phyloP scores from a whole-genome alignment of 2,888 invertebrate genomes.

The Mystacides longicornis region DNA sequence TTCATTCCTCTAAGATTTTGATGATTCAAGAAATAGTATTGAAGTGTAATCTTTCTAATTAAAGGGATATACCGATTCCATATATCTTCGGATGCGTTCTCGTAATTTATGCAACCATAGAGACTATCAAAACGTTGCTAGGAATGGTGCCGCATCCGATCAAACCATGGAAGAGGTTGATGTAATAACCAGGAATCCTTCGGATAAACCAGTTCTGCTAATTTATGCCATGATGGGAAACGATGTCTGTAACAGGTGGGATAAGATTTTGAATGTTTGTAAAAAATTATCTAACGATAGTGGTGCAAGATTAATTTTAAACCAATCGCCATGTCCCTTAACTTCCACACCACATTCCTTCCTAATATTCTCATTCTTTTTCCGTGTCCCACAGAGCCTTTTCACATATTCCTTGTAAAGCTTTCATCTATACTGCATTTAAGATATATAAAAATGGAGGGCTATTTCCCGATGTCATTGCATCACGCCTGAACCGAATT shows the following conservation, averaged over 20 bases:
- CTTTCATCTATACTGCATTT: no score
- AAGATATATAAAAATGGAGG: no score
- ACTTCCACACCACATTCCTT: no score
- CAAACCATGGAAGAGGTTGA: slow-evolving; percentile 28
- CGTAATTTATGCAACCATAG: slow-evolving; percentile 42
- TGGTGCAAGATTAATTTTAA: neutral
- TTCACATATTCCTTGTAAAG: no score
- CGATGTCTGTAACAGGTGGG: slow-evolving; percentile 44
- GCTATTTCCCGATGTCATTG: no score
- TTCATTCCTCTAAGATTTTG: neutral
- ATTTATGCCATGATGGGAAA: slow-evolving; percentile 42
- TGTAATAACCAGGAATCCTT: slow-evolving; percentile 33
- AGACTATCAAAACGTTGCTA: slow-evolving; percentile 44
- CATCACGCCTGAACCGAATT: no score
- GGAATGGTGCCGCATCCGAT: slow-evolving; percentile 36
- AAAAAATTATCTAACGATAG: neutral
- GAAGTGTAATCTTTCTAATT: slow-evolving; percentile 11
- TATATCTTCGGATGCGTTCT: slow-evolving; percentile 33
- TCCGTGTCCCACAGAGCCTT: no score
- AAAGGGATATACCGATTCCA: slow-evolving; percentile 31
- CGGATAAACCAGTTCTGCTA: slow-evolving; percentile 38
- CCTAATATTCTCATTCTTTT: no score
- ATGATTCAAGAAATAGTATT: neutral
- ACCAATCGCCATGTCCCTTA: neutral
- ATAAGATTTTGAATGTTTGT: neutral